A percentile compares a stretch with the other conserved stretches of the same genome.
phyloP scores from a whole-genome alignment of 1,140 invertebrate genomes.

The Pachyrhynchus sulphureomaculatus region DNA sequence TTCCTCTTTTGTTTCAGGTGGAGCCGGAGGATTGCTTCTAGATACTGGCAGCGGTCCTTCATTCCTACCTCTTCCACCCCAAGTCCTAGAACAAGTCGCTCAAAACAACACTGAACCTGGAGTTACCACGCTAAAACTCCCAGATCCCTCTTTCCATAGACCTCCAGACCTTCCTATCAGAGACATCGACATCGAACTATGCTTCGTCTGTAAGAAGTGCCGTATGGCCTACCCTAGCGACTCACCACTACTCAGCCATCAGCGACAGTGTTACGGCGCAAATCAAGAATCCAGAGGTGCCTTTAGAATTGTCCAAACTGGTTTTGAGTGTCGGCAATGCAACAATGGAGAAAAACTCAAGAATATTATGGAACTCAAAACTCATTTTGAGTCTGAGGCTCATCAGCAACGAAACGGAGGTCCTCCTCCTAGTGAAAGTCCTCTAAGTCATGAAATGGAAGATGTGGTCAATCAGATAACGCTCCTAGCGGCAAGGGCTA shows the following conservation, averaged over 20 bases:
- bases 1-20: conserved; percentile 46
- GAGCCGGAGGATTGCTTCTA: conserved; percentile 53
- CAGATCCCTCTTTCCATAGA: conserved; percentile 52
- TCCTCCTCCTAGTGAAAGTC: conserved; percentile 54
- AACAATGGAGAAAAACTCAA: conserved; percentile 61
- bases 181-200: conserved; percentile 74
- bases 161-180: conserved; percentile 49
- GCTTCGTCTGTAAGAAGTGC: conserved; percentile 84
- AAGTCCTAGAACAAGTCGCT: conserved; percentile 66
- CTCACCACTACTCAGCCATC: conserved; percentile 71
- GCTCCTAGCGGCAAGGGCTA: conserved; percentile 69
- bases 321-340: conserved; percentile 72
- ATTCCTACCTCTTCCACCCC: conserved; percentile 63
- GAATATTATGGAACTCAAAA: conserved; percentile 61
- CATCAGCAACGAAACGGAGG: conserved; percentile 51
- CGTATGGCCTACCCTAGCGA: conserved; percentile 77
- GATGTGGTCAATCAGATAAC: conserved; percentile 82
- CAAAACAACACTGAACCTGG: conserved; percentile 67
- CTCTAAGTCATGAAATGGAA: conserved; percentile 77
- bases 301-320: conserved; percentile 66
- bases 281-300: conserved; percentile 64
- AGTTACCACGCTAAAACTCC: conserved; percentile 63
- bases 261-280: conserved; percentile 67
- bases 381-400: conserved; percentile 64
- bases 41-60: conserved; percentile 58